Conservation (phyloP, 2,113 vertebrate species). For the Dasyornis broadbenti region DNA sequence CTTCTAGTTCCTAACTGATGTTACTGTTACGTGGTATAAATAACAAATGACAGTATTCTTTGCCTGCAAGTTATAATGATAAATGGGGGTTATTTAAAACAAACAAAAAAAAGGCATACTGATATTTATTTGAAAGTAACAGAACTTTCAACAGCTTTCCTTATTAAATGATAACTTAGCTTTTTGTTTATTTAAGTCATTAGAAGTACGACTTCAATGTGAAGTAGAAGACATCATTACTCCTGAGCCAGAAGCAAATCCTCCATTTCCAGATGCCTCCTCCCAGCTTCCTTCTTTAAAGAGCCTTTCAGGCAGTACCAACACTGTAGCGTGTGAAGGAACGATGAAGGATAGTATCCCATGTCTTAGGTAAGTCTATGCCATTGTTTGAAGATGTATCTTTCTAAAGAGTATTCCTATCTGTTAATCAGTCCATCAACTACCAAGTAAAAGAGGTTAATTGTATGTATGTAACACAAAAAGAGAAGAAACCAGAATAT, state of each 20-base stretch:
- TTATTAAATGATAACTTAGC: neutral
- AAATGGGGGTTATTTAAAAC: neutral
- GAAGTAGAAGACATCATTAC: conserved; percentile 91
- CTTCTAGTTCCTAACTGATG: neutral
- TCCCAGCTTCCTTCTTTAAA: conserved; percentile 83
- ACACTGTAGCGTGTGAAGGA: conserved; percentile 81
- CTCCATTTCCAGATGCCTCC: conserved; percentile 82
- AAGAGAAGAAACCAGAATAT: neutral
- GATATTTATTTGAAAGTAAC: neutral
- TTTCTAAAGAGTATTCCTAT: neutral
- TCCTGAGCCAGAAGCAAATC: conserved; percentile 87
- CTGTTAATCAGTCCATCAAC: neutral
- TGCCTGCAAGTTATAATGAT: neutral
- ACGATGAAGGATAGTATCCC: conserved; percentile 82
- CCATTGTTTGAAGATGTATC: neutral
- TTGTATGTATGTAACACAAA: neutral
- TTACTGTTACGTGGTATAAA: neutral
- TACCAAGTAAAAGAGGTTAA: neutral
- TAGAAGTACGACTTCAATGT: conserved; percentile 90
- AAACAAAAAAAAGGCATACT: neutral
- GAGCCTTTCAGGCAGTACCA: conserved; percentile 82
- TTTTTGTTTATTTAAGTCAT: conserved; percentile 75
- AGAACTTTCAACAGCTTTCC: neutral
- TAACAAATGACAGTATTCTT: neutral
- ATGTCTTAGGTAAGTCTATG: conserved; percentile 84